Conservation (phyloP, 2,113 vertebrate species). For the Corapipo altera region DNA sequence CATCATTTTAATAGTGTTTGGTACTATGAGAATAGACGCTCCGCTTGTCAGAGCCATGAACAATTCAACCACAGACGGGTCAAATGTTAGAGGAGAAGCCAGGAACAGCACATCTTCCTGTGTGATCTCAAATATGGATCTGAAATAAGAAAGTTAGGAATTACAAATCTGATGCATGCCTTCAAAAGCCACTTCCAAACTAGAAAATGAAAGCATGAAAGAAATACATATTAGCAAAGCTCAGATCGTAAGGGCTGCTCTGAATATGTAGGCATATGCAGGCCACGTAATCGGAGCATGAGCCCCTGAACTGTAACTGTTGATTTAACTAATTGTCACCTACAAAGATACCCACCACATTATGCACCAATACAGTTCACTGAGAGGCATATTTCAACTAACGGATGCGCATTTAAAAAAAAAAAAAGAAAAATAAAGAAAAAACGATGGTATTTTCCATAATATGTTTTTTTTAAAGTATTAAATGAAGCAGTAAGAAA, state of each 20-base stretch:
- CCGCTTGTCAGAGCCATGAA: constrained; percentile 88
- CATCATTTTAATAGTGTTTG: constrained; percentile 82
- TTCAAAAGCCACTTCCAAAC: background rate
- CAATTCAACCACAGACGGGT: constrained; percentile 93
- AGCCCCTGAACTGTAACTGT: background rate
- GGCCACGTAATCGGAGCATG: background rate
- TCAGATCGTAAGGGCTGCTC: background rate
- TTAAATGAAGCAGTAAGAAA: background rate
- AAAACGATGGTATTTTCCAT: background rate
- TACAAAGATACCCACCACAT: background rate
- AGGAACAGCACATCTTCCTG: constrained; percentile 86
- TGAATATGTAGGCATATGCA: rapidly evolving
- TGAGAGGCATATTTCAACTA: background rate
- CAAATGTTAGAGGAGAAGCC: constrained; percentile 93
- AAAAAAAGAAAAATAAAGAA: background rate
- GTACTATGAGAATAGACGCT: constrained; percentile 87
- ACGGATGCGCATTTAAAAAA: background rate
- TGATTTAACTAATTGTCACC: background rate
- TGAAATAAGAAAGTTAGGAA: constrained; percentile 61
- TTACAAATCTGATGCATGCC: background rate
- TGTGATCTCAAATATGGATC: constrained; percentile 84
- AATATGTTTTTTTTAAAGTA: background rate
- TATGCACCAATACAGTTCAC: background rate
- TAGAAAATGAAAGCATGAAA: background rate
- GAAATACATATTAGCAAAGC: background rate